phyloP scores from a whole-genome alignment of 2,797 vertebrate genomes.

The Alectoris magna region DNA sequence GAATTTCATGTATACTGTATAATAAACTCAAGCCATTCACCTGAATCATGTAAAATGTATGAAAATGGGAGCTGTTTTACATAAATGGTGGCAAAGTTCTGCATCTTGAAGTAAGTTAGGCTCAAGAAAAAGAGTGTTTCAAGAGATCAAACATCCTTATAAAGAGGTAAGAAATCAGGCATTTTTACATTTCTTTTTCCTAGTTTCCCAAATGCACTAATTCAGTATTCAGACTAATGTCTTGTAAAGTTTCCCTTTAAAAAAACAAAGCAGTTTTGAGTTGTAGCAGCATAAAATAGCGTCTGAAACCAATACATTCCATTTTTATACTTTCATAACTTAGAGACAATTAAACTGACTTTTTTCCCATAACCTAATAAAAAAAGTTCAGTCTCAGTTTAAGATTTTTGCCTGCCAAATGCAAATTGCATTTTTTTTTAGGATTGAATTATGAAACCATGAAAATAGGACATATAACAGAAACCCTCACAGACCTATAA shows the following conservation, averaged over 20 bases:
- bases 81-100: neutral
- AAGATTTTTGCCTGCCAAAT: constrained; percentile 34
- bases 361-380: constrained; percentile 27
- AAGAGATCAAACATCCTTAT: neutral
- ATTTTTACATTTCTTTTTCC: constrained; percentile 5
- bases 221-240: constrained; percentile 24
- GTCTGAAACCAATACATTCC: constrained; percentile 35
- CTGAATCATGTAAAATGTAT: neutral
- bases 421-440: constrained; percentile 55
- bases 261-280: constrained; percentile 19
- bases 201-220: constrained; percentile 14
- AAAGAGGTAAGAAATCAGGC: constrained; percentile 8
- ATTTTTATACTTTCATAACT: constrained; percentile 48
- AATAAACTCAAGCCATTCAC: neutral
- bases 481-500: constrained; percentile 36
- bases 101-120: neutral
- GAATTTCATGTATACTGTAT: neutral
- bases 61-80: neutral
- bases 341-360: constrained; percentile 45
- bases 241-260: constrained; percentile 45
- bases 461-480: constrained; percentile 47
- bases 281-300: constrained; percentile 29
- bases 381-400: constrained; percentile 12
- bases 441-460: constrained; percentile 51
- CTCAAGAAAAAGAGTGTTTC: neutral